Evolutionary conservation across 2,888 invertebrate species (phyloP).

Genomic region (Hirtodrosophila alboralis): DNA sequence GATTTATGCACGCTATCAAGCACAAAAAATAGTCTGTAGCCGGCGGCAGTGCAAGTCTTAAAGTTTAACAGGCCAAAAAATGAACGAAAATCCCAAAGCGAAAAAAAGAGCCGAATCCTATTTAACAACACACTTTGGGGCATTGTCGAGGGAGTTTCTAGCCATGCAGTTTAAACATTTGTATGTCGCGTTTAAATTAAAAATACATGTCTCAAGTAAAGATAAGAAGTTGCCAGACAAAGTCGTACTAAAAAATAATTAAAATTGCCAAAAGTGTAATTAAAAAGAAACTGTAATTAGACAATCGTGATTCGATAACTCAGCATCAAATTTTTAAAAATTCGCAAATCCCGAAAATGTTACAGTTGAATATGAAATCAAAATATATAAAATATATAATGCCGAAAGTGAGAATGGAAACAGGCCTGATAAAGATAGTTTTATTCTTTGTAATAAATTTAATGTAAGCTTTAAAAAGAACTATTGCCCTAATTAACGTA

Average conservation of each 20-base stretch:
- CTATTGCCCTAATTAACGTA: no score
- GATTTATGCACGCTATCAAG: slow-evolving; percentile 59
- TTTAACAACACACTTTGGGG: slow-evolving; percentile 57
- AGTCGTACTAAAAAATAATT: slow-evolving; percentile 49
- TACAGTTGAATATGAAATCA: no score
- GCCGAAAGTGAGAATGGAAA: no score
- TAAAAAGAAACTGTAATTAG: slow-evolving; percentile 62
- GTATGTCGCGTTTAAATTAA: slow-evolving; percentile 63
- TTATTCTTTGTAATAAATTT: no score
- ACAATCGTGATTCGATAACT: no score
- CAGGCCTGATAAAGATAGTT: no score
- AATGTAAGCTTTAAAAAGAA: no score
- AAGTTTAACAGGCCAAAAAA: slow-evolving; percentile 17
- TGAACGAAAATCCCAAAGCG: slow-evolving; percentile 3
- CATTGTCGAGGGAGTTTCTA: slow-evolving; percentile 48
- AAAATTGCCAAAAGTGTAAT: slow-evolving; percentile 55
- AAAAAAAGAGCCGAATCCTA: slow-evolving; percentile 40
- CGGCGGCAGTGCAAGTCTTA: slow-evolving; percentile 36
- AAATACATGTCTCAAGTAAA: slow-evolving; percentile 71
- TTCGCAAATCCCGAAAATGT: no score
- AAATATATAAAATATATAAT: no score
- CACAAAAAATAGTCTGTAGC: slow-evolving; percentile 12
- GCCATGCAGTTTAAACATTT: slow-evolving; percentile 50
- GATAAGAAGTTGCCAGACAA: slow-evolving; percentile 58
- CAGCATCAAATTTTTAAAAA: no score